Percentiles rank a stretch among this genome's conserved stretches.
These are phyloP conservation scores for Notodonta ziczac DNA, from an alignment of 2,888 invertebrate genomes.

Conservation along the genomic window DNA sequence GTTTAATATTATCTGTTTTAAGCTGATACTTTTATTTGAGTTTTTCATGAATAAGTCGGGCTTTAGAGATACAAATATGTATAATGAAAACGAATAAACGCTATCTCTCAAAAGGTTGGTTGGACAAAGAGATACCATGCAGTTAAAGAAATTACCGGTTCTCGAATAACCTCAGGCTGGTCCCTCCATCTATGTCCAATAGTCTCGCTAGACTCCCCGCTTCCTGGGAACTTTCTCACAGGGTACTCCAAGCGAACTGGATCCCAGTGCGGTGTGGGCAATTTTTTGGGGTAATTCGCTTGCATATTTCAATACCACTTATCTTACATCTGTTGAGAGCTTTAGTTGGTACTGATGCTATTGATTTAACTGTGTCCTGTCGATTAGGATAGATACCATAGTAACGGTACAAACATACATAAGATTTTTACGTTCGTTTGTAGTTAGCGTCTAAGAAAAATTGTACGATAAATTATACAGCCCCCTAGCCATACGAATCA, in stretches of 20 bases:
- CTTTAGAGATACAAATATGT: no score
- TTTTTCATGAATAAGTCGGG: no score
- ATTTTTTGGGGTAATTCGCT: constrained; percentile 61
- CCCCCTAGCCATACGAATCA: no score
- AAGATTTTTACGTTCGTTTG: no score
- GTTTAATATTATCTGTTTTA: no score
- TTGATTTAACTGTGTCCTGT: neutral
- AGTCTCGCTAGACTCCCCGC: constrained; percentile 61
- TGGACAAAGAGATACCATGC: no score
- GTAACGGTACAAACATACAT: neutral
- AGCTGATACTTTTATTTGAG: no score
- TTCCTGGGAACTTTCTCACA: constrained; percentile 55
- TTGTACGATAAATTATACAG: no score
- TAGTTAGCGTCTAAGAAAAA: no score
- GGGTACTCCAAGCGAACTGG: constrained; percentile 63
- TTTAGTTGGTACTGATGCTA: neutral
- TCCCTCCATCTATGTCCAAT: constrained; percentile 55
- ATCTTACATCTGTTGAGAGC: neutral
- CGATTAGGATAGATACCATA: neutral
- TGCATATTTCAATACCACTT: constrained; percentile 51
- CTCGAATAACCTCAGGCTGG: constrained; percentile 56
- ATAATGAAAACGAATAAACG: no score
- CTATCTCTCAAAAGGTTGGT: no score
- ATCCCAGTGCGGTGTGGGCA: constrained; percentile 57
- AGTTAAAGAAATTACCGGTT: constrained; percentile 43